Evolutionary conservation across 1,140 invertebrate species (phyloP).

Genomic region (Archivesica marissinica): DNA sequence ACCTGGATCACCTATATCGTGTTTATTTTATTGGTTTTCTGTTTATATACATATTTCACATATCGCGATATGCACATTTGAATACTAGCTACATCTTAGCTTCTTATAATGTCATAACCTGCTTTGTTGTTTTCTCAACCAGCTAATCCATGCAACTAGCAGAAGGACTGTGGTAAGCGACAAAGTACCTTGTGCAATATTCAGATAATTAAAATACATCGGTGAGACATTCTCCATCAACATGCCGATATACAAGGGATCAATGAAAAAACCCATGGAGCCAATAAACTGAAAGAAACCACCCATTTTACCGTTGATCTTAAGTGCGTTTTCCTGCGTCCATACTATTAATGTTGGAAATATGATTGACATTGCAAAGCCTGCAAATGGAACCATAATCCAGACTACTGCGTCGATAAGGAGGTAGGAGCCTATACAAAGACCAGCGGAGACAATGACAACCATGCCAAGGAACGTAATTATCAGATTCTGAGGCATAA

Average conservation of each 20-base stretch:
- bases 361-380: constrained; percentile 48
- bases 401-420: constrained; percentile 29
- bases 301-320: constrained; percentile 51
- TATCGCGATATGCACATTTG: too few relatives aligned
- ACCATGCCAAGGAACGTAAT: background rate
- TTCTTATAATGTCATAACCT: too few relatives aligned
- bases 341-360: constrained; percentile 63
- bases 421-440: constrained; percentile 27
- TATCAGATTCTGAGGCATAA: constrained; percentile 24
- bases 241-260: constrained; percentile 31
- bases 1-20: too few relatives aligned
- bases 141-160: background rate
- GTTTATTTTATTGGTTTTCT: too few relatives aligned
- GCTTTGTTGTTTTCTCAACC: background rate
- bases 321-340: constrained; percentile 55
- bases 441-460: constrained; percentile 1
- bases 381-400: constrained; percentile 42
- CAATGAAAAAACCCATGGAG: constrained; percentile 21
- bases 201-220: constrained; percentile 29
- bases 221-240: constrained; percentile 35
- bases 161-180: background rate
- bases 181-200: background rate
- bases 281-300: constrained; percentile 27
- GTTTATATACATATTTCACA: too few relatives aligned
- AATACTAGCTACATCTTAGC: too few relatives aligned